Percentiles rank a stretch among this genome's conserved stretches.
Conservation (phyloP, 2,113 vertebrate species). For the Formicarius rufipectus region DNA sequence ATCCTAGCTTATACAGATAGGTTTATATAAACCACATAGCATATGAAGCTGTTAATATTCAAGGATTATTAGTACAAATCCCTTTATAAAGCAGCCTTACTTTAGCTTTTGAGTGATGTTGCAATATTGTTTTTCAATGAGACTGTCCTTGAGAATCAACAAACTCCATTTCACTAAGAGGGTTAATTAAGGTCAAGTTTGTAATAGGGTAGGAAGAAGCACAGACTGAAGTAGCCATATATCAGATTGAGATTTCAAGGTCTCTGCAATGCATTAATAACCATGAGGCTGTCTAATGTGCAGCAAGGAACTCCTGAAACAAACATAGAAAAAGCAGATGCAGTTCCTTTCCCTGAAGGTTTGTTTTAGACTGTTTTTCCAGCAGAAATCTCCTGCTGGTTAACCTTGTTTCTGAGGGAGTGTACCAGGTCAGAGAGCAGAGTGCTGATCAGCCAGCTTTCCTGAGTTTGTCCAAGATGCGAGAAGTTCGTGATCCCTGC, state of each 20-base stretch:
- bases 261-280: slow-evolving; percentile 19
- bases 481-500: rapidly evolving
- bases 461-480: neutral
- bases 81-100: slow-evolving; percentile 48
- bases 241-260: slow-evolving; percentile 51
- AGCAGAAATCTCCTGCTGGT: neutral
- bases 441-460: neutral
- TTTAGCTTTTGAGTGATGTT: slow-evolving; percentile 56
- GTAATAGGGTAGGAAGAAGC: slow-evolving; percentile 51
- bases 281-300: neutral
- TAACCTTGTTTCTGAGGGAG: neutral
- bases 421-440: neutral
- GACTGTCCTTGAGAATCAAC: slow-evolving; percentile 66
- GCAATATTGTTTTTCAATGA: slow-evolving; percentile 62
- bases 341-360: neutral
- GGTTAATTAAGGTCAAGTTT: slow-evolving; percentile 75
- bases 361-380: neutral
- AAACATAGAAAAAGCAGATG: neutral
- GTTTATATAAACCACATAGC: slow-evolving; percentile 40
- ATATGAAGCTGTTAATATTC: slow-evolving; percentile 65
- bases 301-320: neutral
- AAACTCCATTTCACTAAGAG: slow-evolving; percentile 65
- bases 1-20: slow-evolving; percentile 28
- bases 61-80: slow-evolving; percentile 65
- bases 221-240: slow-evolving; percentile 21